These are phyloP conservation scores for Pteromalus puparum DNA, from an alignment of 1,140 invertebrate genomes.

Conservation along the genomic window DNA sequence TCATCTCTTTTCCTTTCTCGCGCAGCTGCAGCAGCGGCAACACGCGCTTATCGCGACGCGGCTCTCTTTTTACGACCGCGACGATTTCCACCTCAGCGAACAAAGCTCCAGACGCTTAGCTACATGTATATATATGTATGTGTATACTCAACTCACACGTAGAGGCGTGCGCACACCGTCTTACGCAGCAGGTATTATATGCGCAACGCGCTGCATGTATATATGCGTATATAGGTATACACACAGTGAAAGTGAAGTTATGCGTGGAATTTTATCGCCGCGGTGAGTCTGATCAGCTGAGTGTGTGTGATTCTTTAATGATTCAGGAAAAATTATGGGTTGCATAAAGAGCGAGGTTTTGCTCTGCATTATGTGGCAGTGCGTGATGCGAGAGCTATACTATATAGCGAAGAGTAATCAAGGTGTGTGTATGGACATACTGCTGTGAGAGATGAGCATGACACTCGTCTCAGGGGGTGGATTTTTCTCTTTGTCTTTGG, in stretches of 20 bases:
- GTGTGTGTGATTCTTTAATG: conserved; percentile 40
- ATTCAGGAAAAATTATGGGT: conserved; percentile 47
- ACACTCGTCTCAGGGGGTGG: background rate
- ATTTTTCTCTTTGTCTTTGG: background rate
- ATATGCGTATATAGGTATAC: no score
- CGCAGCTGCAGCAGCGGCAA: background rate
- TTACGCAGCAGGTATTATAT: background rate
- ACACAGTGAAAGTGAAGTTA: conserved; percentile 51
- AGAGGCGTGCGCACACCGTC: background rate
- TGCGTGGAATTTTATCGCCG: conserved; percentile 47
- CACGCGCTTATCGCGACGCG: background rate
- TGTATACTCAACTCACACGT: background rate
- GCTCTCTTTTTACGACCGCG: conserved; percentile 1
- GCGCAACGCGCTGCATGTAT: background rate
- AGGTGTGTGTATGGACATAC: background rate
- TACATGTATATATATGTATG: background rate
- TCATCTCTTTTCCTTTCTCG: conserved; percentile 21
- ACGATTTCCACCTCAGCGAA: conserved; percentile 36
- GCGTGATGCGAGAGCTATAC: background rate
- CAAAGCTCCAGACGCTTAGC: conserved; percentile 24
- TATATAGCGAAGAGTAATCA: no score
- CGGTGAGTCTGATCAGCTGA: conserved; percentile 31
- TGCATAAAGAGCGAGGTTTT: conserved; percentile 33
- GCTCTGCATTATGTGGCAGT: background rate
- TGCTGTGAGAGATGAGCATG: background rate